Evolutionary conservation across 2,113 vertebrate species (phyloP).

Genomic region (Leptobrachium leishanense): DNA sequence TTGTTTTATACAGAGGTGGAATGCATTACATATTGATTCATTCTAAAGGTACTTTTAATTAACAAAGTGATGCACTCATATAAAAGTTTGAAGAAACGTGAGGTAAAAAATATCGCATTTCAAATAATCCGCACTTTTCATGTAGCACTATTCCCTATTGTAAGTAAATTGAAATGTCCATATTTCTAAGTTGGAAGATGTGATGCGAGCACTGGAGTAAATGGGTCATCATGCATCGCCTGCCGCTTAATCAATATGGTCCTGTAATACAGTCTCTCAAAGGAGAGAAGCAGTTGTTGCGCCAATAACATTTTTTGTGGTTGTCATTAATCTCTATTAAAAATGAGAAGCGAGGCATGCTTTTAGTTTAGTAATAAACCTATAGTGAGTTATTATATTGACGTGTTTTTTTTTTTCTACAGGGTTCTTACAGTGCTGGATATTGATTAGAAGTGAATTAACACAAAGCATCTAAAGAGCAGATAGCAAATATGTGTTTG

Average conservation of each 20-base stretch:
- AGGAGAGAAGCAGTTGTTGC: conserved; percentile 43
- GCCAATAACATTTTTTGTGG: conserved; percentile 37
- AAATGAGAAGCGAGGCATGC: conserved; percentile 49
- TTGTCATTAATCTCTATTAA: conserved; percentile 50
- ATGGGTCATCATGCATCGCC: conserved; percentile 13
- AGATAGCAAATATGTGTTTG: conserved; percentile 73
- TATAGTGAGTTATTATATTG: conserved; percentile 56
- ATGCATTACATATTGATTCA: no score
- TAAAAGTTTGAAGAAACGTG: no score
- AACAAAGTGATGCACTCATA: no score
- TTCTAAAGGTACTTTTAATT: no score
- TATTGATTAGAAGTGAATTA: conserved; percentile 75
- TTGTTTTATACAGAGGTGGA: no score
- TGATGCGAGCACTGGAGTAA: conserved; percentile 23
- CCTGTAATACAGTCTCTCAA: conserved; percentile 40
- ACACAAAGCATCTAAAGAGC: conserved; percentile 73
- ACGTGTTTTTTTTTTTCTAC: conserved; percentile 50
- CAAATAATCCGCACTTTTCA: no score
- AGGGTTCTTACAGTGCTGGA: conserved; percentile 54
- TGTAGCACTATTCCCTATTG: background rate
- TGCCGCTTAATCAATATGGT: conserved; percentile 33
- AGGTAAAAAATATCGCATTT: no score
- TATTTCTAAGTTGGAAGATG: conserved; percentile 9
- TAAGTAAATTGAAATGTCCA: background rate
- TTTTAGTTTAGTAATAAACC: conserved; percentile 56